Evolutionary conservation across 2,797 vertebrate species (phyloP), one percentile per base, ranked within the genome.

Genomic region (Acrossocheilus wenchowensis): DNA sequence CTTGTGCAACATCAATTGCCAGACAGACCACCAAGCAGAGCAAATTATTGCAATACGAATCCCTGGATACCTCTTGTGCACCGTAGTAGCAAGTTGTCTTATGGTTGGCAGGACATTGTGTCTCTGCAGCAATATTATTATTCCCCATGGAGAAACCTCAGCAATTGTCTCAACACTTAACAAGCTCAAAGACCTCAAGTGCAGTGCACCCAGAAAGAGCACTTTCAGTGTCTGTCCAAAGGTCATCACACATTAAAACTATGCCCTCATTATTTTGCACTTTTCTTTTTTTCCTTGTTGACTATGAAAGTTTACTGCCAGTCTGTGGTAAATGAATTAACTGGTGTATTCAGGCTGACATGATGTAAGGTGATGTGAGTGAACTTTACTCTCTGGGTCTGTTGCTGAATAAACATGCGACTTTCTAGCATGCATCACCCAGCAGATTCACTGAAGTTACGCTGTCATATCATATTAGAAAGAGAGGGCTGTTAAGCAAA

Each of bases 391-490:
- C 74, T 83, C 71, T 77, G 45, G 17, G 64, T 84, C 86, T 87
- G 80, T 72, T 83, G 88, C 85, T 81, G 85, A 64, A 87, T 89
- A 86, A 88, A 88, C 85, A 88, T 84, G 69, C 7, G 3, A 80
- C 50, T 79, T 85, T 87, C 84, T 86, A 82, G 87, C 64, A 81
- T 71, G 68, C 81, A 66, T 78, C 88, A 84, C 60, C 90, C 66
- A 81, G 72, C 60, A 81, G 85, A 90, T 64, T 72, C 81, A 79
- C 82, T 86, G 87, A 87, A 89, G 81, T 82, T 82, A 64, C 5
- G 23, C 88, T 89, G 90, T 89, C 90, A 89, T 78, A 85, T 87
- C 60, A 54, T 26, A 72, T 90, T 89, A 86, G 50, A 82, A 87
- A 77, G 21, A 66, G 54, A 45, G 77, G 30, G 74, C 45, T 87